phyloP scores from a whole-genome alignment of 2,888 invertebrate species.

The Polydrusus pterygomalis region DNA sequence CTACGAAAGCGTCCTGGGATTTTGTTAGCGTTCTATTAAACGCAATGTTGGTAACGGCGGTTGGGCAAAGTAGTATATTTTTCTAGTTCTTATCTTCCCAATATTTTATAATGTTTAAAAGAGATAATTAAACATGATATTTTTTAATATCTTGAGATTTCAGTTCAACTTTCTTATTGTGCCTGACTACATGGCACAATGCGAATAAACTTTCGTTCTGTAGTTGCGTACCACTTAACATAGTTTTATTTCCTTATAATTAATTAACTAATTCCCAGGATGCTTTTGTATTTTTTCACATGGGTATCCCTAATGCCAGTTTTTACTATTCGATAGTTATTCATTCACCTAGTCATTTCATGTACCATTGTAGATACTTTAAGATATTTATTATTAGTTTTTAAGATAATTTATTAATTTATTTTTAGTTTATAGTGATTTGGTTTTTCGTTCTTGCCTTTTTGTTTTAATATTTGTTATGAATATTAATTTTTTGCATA shows the following conservation, averaged over 20 bases:
- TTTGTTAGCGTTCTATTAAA: too few relatives aligned
- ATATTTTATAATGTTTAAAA: too few relatives aligned
- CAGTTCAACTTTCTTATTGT: too few relatives aligned
- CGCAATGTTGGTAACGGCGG: too few relatives aligned
- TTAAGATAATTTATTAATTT: not conserved
- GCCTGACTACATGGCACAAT: too few relatives aligned
- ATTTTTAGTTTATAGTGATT: conserved; percentile 2
- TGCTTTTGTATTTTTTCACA: not conserved
- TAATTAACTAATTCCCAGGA: not conserved
- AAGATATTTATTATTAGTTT: conserved; percentile 11
- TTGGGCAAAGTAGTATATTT: too few relatives aligned
- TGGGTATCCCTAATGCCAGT: not conserved
- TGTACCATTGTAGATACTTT: conserved; percentile 17
- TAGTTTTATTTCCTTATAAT: not conserved
- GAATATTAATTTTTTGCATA: not conserved
- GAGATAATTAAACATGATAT: too few relatives aligned
- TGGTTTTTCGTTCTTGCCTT: not conserved
- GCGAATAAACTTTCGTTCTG: too few relatives aligned
- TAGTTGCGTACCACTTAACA: too few relatives aligned
- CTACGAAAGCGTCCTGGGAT: too few relatives aligned
- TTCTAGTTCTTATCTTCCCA: too few relatives aligned
- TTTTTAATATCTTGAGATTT: too few relatives aligned
- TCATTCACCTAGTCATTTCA: conserved; percentile 33
- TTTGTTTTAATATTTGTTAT: not conserved
- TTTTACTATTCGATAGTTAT: conserved; percentile 23